Percentiles rank a stretch among this genome's conserved stretches.
phyloP scores from a whole-genome alignment of 2,888 invertebrate genomes.

The Trachelus troglodyta region DNA sequence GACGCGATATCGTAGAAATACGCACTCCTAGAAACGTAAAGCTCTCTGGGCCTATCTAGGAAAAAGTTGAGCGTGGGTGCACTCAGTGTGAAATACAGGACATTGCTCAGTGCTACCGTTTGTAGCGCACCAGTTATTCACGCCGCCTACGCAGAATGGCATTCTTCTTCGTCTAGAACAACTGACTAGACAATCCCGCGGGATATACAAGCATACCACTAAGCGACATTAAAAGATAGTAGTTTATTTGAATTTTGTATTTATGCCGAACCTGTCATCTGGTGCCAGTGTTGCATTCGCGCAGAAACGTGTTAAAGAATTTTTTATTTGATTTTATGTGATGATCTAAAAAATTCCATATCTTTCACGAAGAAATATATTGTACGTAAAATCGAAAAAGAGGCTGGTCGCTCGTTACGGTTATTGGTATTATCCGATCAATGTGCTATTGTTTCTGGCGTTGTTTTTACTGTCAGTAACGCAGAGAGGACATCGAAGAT shows the following conservation, averaged over 20 bases:
- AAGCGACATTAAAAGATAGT: neutral
- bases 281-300: neutral
- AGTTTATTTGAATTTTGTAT: neutral
- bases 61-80: slow-evolving; percentile 6
- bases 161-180: neutral
- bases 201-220: neutral
- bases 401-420: neutral
- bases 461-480: neutral
- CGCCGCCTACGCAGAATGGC: neutral
- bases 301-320: neutral
- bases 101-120: slow-evolving; percentile 2
- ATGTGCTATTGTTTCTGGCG: neutral
- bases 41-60: neutral
- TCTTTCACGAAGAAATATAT: neutral
- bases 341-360: neutral
- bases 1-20: slow-evolving; percentile 23
- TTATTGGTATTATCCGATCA: neutral
- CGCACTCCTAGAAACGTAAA: slow-evolving; percentile 24
- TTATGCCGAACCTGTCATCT: neutral
- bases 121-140: neutral
- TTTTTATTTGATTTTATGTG: neutral
- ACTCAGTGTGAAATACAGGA: slow-evolving; percentile 2
- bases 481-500: slow-evolving; percentile 26
- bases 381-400: neutral
- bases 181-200: neutral